These are phyloP conservation scores for Drosophila trapezifrons DNA, from an alignment of 1,140 invertebrate genomes.

Conservation along the genomic window DNA sequence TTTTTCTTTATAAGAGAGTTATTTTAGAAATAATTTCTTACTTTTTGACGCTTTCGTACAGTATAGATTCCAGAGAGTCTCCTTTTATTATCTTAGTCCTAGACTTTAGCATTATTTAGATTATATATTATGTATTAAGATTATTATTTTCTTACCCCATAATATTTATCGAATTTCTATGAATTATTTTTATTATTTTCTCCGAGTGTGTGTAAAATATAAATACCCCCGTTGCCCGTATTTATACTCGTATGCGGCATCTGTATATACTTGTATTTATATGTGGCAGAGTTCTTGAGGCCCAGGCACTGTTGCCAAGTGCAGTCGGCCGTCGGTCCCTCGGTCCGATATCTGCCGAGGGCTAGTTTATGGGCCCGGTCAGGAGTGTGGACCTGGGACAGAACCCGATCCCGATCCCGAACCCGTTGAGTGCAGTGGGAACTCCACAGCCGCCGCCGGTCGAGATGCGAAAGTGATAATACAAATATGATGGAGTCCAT, in stretches of 20 bases:
- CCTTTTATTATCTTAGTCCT: too few species aligned
- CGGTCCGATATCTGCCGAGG: conserved; percentile 36
- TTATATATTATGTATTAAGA: too few species aligned
- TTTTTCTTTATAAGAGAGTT: too few species aligned
- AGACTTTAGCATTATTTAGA: too few species aligned
- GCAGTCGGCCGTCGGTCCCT: conserved; percentile 17
- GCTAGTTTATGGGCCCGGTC: conserved; percentile 51
- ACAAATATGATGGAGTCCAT: conserved; percentile 52
- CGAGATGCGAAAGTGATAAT: conserved; percentile 49
- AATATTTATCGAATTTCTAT: too few species aligned
- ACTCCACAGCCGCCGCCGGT: conserved; percentile 39
- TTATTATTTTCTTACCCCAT: too few species aligned
- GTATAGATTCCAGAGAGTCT: background rate
- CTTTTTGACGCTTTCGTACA: too few species aligned
- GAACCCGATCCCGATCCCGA: conserved; percentile 15
- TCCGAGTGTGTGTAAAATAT: conserved; percentile 24
- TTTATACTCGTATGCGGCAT: conserved; percentile 37
- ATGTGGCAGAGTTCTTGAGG: conserved; percentile 41
- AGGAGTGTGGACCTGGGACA: conserved; percentile 23
- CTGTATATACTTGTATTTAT: conserved; percentile 45
- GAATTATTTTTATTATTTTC: background rate
- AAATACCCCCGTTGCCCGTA: conserved; percentile 35
- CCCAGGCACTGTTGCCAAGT: conserved; percentile 38
- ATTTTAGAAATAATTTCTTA: too few species aligned
- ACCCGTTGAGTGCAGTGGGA: conserved; percentile 40